Evolutionary conservation across 1,140 invertebrate genomes (phyloP), one percentile per base, ranked within the genome.

Genomic region (Limonius californicus): DNA sequence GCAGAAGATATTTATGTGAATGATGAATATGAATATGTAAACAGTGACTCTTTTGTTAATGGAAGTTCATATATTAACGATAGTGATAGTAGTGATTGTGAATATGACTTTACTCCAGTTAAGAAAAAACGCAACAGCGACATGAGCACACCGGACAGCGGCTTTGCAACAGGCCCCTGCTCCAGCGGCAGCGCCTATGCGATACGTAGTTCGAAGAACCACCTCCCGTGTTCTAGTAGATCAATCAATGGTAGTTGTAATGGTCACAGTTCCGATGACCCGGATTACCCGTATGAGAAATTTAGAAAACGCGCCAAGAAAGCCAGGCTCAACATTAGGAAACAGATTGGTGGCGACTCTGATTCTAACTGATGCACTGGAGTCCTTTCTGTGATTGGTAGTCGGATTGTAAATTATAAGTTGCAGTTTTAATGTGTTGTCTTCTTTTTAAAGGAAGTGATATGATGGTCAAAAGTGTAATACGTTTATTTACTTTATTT

Each of bases 231-330:
- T 61, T 62, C 30, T 61, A 11, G 74, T 68, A 72, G 42, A 35
- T 62, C 60, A n/a, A 16, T 32, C 1, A 55, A 71, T 67, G 1
- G 62, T 67, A 8, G 59, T 67, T 2, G 60, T 56, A 14, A 66
- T 65, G 12, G 62, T 50, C 74, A 79, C 15, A 75, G 75, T 9
- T 78, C 78, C 7, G 78, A 80, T 58, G 77, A 80, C 58, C 71
- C 75, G 0, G 78, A 79, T 43, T 78, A 75, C 62, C 78, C 79
- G 35, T 76, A 77, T 1, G 68, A 78, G 35, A 79, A 80, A 60
- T 81, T 82, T 56, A 74, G 78, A 30, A 81, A 81, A 61, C 72
- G 81, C 15, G 77, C 81, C 1, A 82, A 82, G 72, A 81, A 81
- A 66, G 78, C 80, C 19, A 71, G 80, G 1, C 72, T 81, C 12